A percentile compares a stretch with the other conserved stretches of the same genome.
These are phyloP conservation scores for Gymnoscopelus braueri DNA, from an alignment of 2,797 vertebrate genomes.

Conservation along the genomic window DNA sequence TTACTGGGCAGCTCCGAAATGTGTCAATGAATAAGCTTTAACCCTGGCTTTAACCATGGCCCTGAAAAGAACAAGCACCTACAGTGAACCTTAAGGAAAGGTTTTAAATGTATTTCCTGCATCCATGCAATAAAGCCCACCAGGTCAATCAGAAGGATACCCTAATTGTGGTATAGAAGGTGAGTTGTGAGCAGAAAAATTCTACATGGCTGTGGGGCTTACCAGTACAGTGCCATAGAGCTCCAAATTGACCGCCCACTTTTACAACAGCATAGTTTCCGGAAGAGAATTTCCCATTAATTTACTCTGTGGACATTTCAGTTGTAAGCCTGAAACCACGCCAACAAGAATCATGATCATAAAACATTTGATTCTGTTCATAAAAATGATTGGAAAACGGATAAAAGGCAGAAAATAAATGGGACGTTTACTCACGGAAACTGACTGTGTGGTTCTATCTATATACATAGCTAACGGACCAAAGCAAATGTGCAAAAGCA, in stretches of 20 bases:
- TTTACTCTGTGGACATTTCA: too few species aligned
- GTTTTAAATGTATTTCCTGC: background rate
- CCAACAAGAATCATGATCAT: too few species aligned
- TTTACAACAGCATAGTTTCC: too few species aligned
- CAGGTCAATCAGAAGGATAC: constrained; percentile 17
- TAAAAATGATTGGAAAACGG: too few species aligned
- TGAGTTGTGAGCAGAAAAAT: constrained; percentile 34
- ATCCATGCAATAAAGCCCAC: background rate
- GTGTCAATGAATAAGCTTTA: background rate
- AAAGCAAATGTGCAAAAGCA: constrained; percentile 55
- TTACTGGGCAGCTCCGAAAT: background rate
- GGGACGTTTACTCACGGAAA: too few species aligned
- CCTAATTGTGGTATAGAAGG: constrained; percentile 17
- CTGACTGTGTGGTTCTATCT: background rate
- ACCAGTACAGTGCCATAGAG: too few species aligned
- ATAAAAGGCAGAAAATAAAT: too few species aligned
- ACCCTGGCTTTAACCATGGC: background rate
- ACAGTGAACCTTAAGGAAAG: too few species aligned
- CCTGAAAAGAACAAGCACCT: constrained; percentile 1
- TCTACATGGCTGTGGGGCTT: constrained; percentile 43
- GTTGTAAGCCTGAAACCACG: too few species aligned
- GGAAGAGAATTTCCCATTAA: too few species aligned
- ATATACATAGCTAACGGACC: constrained; percentile 52
- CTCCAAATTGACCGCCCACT: constrained; percentile 15
- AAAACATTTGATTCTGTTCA: too few species aligned